phyloP scores from a whole-genome alignment of 2,113 vertebrate species.

The Stegostoma tigrinum region DNA sequence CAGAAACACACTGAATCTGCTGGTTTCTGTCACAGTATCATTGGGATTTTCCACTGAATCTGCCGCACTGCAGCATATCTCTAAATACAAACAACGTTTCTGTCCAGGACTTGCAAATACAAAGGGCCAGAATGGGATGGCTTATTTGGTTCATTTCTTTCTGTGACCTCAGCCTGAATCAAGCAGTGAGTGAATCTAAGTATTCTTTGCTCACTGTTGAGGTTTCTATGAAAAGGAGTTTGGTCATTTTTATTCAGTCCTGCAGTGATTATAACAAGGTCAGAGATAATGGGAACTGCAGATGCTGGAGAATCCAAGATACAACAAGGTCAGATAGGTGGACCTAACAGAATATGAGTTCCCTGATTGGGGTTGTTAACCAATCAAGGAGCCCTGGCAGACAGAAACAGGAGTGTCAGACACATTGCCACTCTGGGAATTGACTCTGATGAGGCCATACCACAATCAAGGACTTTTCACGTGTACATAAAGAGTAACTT shows the following conservation, averaged over 20 bases:
- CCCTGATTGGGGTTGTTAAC: no score
- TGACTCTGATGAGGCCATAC: no score
- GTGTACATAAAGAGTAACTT: no score
- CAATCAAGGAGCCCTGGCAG: no score
- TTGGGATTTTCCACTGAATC: not conserved
- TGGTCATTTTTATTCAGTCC: not conserved
- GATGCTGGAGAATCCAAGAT: no score
- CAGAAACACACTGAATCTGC: not conserved
- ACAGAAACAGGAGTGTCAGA: no score
- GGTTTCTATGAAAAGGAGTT: not conserved
- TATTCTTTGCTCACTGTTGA: not conserved
- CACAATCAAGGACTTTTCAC: no score
- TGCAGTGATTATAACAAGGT: no score
- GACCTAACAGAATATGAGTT: no score
- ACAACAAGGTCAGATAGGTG: no score
- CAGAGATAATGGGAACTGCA: no score
- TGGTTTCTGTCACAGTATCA: not conserved
- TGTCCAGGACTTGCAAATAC: not conserved
- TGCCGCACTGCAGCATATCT: not conserved
- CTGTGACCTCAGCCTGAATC: not conserved
- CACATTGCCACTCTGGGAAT: no score
- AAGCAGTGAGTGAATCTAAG: not conserved
- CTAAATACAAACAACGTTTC: not conserved
- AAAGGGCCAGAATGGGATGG: not conserved
- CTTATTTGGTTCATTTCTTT: not conserved